A percentile compares a stretch with the other conserved stretches of the same genome.
Evolutionary conservation across 2,888 invertebrate genomes (phyloP).

Genomic region (Microctonus hyperodae): DNA sequence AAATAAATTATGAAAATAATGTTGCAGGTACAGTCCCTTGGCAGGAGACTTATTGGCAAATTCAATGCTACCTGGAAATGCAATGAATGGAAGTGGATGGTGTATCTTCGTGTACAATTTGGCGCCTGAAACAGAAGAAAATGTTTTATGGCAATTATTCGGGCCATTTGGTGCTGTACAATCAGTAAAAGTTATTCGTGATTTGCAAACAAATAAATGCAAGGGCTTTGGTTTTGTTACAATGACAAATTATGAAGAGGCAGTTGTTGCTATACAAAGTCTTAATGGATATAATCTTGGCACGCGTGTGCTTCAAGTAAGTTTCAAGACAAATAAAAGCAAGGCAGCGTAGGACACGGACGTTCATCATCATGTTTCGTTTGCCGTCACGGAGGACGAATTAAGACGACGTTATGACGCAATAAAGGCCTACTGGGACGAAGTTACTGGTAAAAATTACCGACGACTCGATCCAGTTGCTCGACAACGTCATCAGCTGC

Average conservation of each 20-base stretch:
- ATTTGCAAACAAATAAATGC: constrained; percentile 92
- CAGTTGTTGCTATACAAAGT: constrained; percentile 89
- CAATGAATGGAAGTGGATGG: constrained; percentile 77
- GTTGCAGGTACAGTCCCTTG: constrained; percentile 81
- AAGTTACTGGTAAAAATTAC: constrained; percentile 23
- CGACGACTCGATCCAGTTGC: constrained; percentile 22
- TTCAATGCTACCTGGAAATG: constrained; percentile 78
- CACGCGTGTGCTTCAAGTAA: constrained; percentile 90
- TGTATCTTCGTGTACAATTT: constrained; percentile 97
- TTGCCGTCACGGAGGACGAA: constrained; percentile 12
- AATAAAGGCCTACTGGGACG: constrained; percentile 25
- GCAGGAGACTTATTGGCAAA: constrained; percentile 80
- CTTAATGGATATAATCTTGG: constrained; percentile 91
- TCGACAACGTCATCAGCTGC: constrained; percentile 22
- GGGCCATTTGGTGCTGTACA: constrained; percentile 94
- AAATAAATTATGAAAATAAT: constrained; percentile 22
- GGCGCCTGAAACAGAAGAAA: constrained; percentile 95
- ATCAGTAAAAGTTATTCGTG: constrained; percentile 91
- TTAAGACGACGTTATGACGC: constrained; percentile 21
- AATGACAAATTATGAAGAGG: constrained; percentile 95
- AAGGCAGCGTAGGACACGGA: constrained; percentile 72
- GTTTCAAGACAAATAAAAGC: constrained; percentile 88
- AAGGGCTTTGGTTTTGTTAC: constrained; percentile 95
- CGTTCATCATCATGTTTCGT: constrained; percentile 20
- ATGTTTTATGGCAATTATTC: constrained; percentile 94